phyloP scores from a whole-genome alignment of 1,140 invertebrate genomes.

The Eciton burchellii region DNA sequence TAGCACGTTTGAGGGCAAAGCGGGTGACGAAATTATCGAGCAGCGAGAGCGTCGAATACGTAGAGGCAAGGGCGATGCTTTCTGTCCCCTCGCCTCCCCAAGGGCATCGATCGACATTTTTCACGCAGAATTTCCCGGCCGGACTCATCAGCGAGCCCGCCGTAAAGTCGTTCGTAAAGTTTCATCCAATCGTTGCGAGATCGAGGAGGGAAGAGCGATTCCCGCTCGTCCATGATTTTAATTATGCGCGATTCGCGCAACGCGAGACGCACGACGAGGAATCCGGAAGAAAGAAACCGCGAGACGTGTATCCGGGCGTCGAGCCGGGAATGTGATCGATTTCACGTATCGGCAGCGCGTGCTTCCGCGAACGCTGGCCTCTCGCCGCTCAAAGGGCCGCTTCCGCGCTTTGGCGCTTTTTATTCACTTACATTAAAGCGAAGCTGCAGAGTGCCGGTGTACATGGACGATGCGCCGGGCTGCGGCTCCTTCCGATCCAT shows the following conservation, averaged over 20 bases:
- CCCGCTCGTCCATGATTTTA: too few relatives aligned
- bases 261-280: background rate
- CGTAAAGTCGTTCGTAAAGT: too few relatives aligned
- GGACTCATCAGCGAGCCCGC: too few relatives aligned
- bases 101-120: slow-evolving; percentile 8
- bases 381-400: slow-evolving; percentile 45
- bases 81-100: background rate
- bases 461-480: slow-evolving; percentile 61
- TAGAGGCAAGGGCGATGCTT: slow-evolving; percentile 4
- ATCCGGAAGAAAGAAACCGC: background rate
- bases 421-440: slow-evolving; percentile 78
- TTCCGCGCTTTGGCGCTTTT: slow-evolving; percentile 38
- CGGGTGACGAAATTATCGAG: slow-evolving; percentile 32
- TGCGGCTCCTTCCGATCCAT: slow-evolving; percentile 68
- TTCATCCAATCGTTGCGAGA: too few relatives aligned
- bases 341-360: slow-evolving; percentile 22
- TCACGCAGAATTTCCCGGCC: slow-evolving; percentile 7
- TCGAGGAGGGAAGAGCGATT: background rate
- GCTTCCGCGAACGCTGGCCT: slow-evolving; percentile 14
- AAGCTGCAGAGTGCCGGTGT: slow-evolving; percentile 74
- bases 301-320: background rate
- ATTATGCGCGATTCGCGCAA: too few relatives aligned
- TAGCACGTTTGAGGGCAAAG: too few relatives aligned
- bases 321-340: slow-evolving; percentile 29
- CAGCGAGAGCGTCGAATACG: background rate